Evolutionary conservation across 1,140 invertebrate species (phyloP).

Genomic region (Liolophura sinensis): DNA sequence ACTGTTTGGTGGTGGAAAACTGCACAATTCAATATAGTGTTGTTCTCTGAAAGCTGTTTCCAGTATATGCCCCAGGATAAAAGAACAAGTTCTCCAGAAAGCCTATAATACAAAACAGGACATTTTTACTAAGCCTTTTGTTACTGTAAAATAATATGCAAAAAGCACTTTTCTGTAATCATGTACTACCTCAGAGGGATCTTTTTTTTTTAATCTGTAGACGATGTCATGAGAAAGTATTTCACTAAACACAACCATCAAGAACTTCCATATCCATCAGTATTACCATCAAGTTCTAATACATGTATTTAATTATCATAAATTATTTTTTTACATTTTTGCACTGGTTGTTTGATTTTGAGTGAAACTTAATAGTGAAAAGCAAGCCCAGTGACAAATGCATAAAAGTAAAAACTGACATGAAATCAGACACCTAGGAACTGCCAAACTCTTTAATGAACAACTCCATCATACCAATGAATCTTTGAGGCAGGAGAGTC

Average conservation of each 20-base stretch:
- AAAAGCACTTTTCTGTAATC: not conserved
- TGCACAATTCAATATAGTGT: slow-evolving; percentile 76
- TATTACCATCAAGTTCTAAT: no score
- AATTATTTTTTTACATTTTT: not conserved
- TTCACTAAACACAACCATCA: no score
- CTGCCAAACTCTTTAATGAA: no score
- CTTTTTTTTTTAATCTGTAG: no score
- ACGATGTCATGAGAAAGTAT: no score
- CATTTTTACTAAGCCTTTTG: not conserved
- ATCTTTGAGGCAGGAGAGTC: no score
- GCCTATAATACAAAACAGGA: slow-evolving; percentile 56
- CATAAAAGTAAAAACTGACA: not conserved
- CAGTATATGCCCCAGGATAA: slow-evolving; percentile 79
- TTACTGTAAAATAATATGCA: not conserved
- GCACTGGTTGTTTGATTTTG: not conserved
- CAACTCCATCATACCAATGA: no score
- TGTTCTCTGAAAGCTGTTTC: slow-evolving; percentile 79
- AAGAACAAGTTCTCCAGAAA: slow-evolving; percentile 91
- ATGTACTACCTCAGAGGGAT: no score
- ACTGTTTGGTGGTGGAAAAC: slow-evolving; percentile 82
- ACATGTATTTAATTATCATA: not conserved
- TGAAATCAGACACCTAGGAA: no score
- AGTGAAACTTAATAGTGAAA: not conserved
- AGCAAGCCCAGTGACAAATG: not conserved
- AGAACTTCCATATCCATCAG: no score